These are phyloP conservation scores for Darevskia nairensis DNA, from an alignment of 2,797 vertebrate species.

Conservation along the genomic window DNA sequence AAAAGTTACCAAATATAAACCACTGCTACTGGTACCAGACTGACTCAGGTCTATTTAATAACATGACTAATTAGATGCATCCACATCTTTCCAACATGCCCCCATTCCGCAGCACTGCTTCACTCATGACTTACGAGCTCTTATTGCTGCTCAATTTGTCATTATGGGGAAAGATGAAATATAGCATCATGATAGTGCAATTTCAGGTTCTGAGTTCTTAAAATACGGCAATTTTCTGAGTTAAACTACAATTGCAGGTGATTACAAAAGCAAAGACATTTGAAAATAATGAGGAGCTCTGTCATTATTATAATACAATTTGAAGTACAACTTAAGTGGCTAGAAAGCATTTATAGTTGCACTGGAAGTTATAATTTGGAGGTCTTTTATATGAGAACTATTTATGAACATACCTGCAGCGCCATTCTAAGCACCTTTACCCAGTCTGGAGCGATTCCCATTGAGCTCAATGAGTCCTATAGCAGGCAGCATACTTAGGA, in stretches of 20 bases:
- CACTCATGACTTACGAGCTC: background rate
- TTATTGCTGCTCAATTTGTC: background rate
- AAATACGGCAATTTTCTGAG: background rate
- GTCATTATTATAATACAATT: background rate
- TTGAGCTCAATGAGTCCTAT: background rate
- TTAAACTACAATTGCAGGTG: background rate
- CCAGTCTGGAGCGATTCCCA: background rate
- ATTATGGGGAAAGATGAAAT: background rate
- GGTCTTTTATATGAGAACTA: background rate
- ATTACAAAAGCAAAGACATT: background rate
- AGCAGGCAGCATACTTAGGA: background rate
- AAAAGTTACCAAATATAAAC: background rate
- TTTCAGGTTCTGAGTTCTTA: background rate
- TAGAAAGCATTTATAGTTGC: background rate
- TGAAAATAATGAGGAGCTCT: background rate
- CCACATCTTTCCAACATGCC: background rate
- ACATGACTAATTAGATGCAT: background rate
- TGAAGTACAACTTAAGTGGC: background rate
- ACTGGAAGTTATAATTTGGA: background rate
- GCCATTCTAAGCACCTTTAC: background rate
- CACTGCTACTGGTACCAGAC: background rate
- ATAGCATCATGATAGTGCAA: background rate
- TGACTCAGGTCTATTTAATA: conserved; percentile 4
- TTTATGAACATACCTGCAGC: background rate
- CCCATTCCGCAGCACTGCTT: background rate